Conservation (phyloP, 2,888 invertebrate genomes). For the Aphelenchoides bicaudatus region DNA sequence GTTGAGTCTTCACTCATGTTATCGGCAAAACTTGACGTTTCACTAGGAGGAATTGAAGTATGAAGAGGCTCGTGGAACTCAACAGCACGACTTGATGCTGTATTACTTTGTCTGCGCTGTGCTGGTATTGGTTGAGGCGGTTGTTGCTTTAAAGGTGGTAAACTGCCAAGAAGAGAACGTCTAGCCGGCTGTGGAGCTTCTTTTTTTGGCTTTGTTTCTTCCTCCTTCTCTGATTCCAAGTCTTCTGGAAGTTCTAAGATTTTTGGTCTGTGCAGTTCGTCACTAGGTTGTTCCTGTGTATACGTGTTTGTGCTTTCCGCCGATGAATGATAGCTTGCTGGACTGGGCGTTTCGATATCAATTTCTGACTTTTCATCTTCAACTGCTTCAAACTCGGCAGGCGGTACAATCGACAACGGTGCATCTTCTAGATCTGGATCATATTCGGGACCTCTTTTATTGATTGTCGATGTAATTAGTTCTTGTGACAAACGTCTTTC, state of each 20-base stretch:
- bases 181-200: neutral
- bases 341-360: conserved; percentile 3
- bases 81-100: conserved; percentile 20
- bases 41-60: conserved; percentile 53
- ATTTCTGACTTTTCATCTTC: neutral
- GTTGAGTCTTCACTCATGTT: conserved; percentile 10
- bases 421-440: conserved; percentile 18
- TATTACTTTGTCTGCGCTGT: neutral
- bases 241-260: conserved; percentile 21
- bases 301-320: conserved; percentile 7
- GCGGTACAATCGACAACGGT: conserved; percentile 1
- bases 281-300: conserved; percentile 13
- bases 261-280: conserved; percentile 15
- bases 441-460: neutral
- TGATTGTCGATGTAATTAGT: too few species aligned
- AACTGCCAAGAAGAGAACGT: too few species aligned
- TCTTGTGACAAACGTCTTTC: conserved; percentile 12
- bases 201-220: conserved; percentile 8
- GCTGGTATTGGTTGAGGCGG: too few species aligned
- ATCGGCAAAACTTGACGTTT: conserved; percentile 40
- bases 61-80: conserved; percentile 52
- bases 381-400: neutral
- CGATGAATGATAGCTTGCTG: too few species aligned
- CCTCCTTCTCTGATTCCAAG: conserved; percentile 20
- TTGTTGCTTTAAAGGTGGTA: too few species aligned